Percentiles rank a stretch among this genome's conserved stretches.
These are phyloP conservation scores for Lepidocyrtoides sp. DNA, from an alignment of 2,888 invertebrate genomes.

Conservation along the genomic window DNA sequence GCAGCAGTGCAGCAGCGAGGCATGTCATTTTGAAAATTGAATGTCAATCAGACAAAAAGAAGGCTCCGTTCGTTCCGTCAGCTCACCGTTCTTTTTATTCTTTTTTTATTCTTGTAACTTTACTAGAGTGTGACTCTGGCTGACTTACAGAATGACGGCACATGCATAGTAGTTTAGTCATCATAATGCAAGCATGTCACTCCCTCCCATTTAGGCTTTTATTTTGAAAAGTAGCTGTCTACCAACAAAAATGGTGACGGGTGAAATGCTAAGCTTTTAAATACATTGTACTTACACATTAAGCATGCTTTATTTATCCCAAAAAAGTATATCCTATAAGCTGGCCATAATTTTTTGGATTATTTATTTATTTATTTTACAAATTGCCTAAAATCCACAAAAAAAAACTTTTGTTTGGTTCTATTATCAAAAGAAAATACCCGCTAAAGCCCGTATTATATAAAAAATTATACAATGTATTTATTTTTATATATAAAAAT, in stretches of 20 bases:
- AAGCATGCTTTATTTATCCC: not conserved
- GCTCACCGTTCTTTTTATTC: constrained; percentile 31
- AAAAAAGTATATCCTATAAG: not conserved
- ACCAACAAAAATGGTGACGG: not conserved
- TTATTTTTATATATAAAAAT: not conserved
- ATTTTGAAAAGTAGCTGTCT: constrained; percentile 76
- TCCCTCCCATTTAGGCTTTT: constrained; percentile 57
- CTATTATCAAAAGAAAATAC: too few relatives aligned
- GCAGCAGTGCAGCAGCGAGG: constrained; percentile 55
- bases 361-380: constrained; percentile 39
- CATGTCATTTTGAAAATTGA: constrained; percentile 78
- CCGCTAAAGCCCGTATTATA: too few relatives aligned
- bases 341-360: not conserved
- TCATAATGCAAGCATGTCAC: constrained; percentile 50
- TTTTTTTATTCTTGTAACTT: not conserved
- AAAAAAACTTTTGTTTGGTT: not conserved
- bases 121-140: not conserved
- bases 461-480: too few relatives aligned
- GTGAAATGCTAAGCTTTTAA: not conserved
- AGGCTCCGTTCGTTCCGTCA: constrained; percentile 3
- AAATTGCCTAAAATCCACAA: constrained; percentile 4
- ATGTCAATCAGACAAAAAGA: constrained; percentile 75
- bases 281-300: not conserved
- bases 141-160: constrained; percentile 68
- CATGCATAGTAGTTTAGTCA: constrained; percentile 68